phyloP scores from a whole-genome alignment of 2,888 invertebrate species.

The Caenorhabditis plicata region DNA sequence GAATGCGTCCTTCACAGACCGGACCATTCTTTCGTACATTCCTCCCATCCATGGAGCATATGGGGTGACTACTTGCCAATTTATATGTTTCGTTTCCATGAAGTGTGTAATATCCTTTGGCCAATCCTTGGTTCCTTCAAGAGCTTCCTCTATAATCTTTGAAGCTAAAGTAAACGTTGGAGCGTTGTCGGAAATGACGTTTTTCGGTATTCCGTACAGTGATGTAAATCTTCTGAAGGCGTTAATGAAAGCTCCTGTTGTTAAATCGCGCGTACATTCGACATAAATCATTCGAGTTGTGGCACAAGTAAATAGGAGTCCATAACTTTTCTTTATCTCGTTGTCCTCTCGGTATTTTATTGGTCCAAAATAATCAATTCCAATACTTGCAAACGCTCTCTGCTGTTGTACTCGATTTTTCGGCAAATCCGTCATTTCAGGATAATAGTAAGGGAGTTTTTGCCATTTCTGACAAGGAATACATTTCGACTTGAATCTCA shows the following conservation, averaged over 20 bases:
- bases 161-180: slow-evolving; percentile 65
- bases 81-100: too few species aligned
- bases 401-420: slow-evolving; percentile 8
- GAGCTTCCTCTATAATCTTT: slow-evolving; percentile 40
- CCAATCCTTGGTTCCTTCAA: too few species aligned
- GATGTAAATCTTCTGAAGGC: slow-evolving; percentile 24
- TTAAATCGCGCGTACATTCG: slow-evolving; percentile 8
- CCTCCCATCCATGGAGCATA: slow-evolving; percentile 68
- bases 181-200: slow-evolving; percentile 47
- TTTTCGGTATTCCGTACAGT: slow-evolving; percentile 12
- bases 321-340: slow-evolving; percentile 8
- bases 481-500: background rate
- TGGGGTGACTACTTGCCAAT: slow-evolving; percentile 66
- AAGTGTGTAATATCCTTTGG: too few species aligned
- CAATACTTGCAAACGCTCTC: slow-evolving; percentile 26
- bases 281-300: slow-evolving; percentile 29
- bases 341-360: background rate
- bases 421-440: slow-evolving; percentile 11
- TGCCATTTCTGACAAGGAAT: slow-evolving; percentile 7
- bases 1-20: slow-evolving; percentile 65
- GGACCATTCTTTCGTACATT: slow-evolving; percentile 67
- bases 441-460: slow-evolving; percentile 10
- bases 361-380: slow-evolving; percentile 41
- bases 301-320: slow-evolving; percentile 24
- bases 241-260: slow-evolving; percentile 13